Evolutionary conservation across 2,888 invertebrate genomes (phyloP).

Genomic region (Lamellibrachia satsuma): DNA sequence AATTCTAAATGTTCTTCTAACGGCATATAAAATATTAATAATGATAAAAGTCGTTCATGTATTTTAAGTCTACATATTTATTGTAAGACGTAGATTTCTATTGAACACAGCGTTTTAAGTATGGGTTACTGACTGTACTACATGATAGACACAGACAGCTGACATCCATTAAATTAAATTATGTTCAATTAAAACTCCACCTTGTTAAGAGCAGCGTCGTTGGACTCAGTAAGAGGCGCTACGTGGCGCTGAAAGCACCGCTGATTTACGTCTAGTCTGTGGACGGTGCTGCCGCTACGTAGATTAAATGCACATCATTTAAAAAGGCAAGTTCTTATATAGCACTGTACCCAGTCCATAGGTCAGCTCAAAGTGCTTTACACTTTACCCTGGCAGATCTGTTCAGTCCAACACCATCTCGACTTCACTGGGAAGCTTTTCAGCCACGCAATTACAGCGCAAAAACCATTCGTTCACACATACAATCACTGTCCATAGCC

Average conservation of each 20-base stretch:
- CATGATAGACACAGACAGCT: not conserved
- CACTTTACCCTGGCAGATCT: too few relatives aligned
- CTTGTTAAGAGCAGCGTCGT: not conserved
- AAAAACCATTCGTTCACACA: too few relatives aligned
- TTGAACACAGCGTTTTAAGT: not conserved
- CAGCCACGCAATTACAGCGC: too few relatives aligned
- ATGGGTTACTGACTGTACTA: not conserved
- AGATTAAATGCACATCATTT: not conserved
- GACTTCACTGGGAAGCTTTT: too few relatives aligned
- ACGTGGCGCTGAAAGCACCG: not conserved
- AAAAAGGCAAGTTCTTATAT: not conserved
- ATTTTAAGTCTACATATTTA: not conserved
- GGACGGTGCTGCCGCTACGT: not conserved
- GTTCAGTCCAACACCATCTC: too few relatives aligned
- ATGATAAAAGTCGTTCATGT: conserved; percentile 9
- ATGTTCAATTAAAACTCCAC: not conserved
- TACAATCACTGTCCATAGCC: too few relatives aligned
- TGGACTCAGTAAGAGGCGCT: not conserved
- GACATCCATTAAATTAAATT: not conserved
- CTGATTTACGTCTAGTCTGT: not conserved
- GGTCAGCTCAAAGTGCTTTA: too few relatives aligned
- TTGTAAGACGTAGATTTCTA: not conserved
- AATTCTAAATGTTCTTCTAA: not conserved
- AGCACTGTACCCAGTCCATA: too few relatives aligned
- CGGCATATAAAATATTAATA: not conserved